These are phyloP conservation scores for Parasteatoda tepidariorum DNA, from an alignment of 1,140 invertebrate genomes.

Conservation along the genomic window DNA sequence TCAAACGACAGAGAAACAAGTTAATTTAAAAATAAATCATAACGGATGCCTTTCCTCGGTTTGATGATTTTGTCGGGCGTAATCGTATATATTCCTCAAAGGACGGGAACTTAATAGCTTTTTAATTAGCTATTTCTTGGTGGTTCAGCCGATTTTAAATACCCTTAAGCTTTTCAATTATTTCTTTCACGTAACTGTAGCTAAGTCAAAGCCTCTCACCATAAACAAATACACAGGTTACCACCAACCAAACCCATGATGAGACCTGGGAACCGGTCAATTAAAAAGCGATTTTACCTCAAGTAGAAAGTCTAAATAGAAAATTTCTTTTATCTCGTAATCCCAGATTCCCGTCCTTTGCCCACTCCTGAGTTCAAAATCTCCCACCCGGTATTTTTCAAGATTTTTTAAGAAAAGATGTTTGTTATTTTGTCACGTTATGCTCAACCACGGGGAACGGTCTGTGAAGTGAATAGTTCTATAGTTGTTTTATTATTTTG, in stretches of 20 bases:
- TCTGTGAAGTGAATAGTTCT: conserved; percentile 34
- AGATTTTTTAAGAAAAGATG: not conserved
- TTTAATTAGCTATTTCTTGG: conserved; percentile 45
- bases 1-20: too few species aligned
- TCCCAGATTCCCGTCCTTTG: not conserved
- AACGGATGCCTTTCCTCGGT: too few species aligned
- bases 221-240: not conserved
- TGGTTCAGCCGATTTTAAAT: not conserved
- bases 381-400: not conserved
- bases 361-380: not conserved
- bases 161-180: not conserved
- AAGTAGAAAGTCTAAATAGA: conserved; percentile 2
- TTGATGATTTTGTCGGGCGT: too few species aligned
- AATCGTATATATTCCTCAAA: not conserved
- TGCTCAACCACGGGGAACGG: conserved; percentile 22
- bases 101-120: conserved; percentile 14
- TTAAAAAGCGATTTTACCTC: conserved; percentile 46
- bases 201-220: not conserved
- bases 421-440: conserved; percentile 6
- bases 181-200: not conserved
- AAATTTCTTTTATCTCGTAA: not conserved
- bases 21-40: too few species aligned
- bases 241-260: not conserved
- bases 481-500: not conserved
- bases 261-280: conserved; percentile 30